Evolutionary conservation across 2,888 invertebrate genomes (phyloP), one percentile per base, ranked within the genome.

Genomic region (Cantharis nigra): DNA sequence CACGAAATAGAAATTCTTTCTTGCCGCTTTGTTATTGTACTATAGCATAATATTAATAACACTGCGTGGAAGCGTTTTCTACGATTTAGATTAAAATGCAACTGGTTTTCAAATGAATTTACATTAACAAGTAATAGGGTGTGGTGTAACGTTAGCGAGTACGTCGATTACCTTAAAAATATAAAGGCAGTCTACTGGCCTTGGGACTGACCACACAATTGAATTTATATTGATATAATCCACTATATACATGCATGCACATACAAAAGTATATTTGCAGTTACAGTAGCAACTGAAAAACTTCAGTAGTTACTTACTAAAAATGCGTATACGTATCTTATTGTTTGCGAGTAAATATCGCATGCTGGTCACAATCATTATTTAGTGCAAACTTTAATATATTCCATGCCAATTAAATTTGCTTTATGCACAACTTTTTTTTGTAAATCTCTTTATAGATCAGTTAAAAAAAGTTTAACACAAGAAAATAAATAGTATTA

Each of bases 201-300:
- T 77, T 77, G 77, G 23, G 63, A 74, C 77, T 77, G 77, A 77
- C 77, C 77, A 77, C 77, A 77, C 77, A 77, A 77, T 77, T 74
- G 77, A 74, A 77, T 77, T 77, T 77, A 71, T 69, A 77, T 71
- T 74, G 77, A 74, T 77, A 71, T 63, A 28, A 70, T 70, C 73
- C 70, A 23, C 14, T 75, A 70, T 75, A 75, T 74, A 69, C 64
- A 49, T 70, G 33, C 69, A 70, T 49, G n/a, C 49, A 49, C 49
- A 49, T 49, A 49, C 49, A 49, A 49, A 49, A 49, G 49, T 49
- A 49, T 49, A 49, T 49, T 49, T n/a, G 49, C 49, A 49, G 23
- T 65, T 65, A 23, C 65, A 65, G 23, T 65, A 23, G 65, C 23
- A 65, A 18, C 23, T 65, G 65, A 20, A 20, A 64, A 65, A 65